Percentiles rank a stretch among this genome's conserved stretches.
Conservation (phyloP, 2,888 invertebrate genomes). For the Agrotis puta region DNA sequence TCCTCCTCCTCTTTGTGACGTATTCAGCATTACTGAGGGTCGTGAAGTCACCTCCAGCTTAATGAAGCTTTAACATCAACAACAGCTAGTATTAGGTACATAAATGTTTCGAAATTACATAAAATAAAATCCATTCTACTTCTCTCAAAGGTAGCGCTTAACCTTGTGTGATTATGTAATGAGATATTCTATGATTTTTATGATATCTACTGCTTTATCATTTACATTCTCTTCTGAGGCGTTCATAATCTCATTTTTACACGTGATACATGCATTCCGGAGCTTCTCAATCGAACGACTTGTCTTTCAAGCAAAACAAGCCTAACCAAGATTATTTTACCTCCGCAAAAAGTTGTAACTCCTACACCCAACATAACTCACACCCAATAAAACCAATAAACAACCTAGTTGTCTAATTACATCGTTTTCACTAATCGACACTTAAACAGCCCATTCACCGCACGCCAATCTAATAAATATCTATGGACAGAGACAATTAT, state of each 20-base stretch:
- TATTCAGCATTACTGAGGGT: no score
- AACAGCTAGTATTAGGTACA: no score
- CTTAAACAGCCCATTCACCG: slow-evolving; percentile 57
- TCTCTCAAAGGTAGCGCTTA: background rate
- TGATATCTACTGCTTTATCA: no score
- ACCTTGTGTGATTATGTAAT: background rate
- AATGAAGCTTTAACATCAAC: no score
- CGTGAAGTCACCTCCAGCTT: no score
- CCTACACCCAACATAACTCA: slow-evolving; percentile 1
- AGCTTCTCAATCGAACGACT: background rate
- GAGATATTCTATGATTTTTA: no score
- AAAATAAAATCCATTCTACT: background rate
- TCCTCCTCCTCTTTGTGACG: no score
- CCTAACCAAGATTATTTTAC: background rate
- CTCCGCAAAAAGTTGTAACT: background rate
- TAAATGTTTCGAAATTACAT: background rate
- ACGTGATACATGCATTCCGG: no score
- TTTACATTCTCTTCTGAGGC: no score
- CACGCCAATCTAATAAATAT: slow-evolving; percentile 69
- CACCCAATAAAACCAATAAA: slow-evolving; percentile 46
- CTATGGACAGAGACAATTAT: slow-evolving; percentile 73
- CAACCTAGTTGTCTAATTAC: slow-evolving; percentile 61
- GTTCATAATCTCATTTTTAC: no score
- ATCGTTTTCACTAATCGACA: slow-evolving; percentile 67
- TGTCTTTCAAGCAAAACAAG: no score